Evolutionary conservation across 2,113 vertebrate species (phyloP), one percentile per base, ranked within the genome.

Genomic region (Callocephalon fimbriatum): DNA sequence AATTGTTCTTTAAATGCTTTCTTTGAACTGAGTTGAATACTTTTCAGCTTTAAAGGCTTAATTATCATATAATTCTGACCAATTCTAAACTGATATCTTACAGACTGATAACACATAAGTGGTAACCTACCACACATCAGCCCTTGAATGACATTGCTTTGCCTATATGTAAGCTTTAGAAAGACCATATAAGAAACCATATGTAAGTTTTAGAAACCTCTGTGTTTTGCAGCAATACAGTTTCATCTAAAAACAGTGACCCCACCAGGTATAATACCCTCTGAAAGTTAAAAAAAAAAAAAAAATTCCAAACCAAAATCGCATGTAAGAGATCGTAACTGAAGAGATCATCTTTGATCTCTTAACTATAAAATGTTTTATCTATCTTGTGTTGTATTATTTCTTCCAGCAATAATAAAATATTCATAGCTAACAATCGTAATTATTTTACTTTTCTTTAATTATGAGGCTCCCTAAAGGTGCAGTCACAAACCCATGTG

Each of bases 371-470:
- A 27, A 54, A 42, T 59, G 10, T 23, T 71, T 88, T 54, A n/a
- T 54, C 42, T 77, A 32, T 13, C 56, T 59, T 77, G 13, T 27
- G 42, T 53, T 85, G 10, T 22, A 47, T 40, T 63, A 53, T 32
- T 83, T 94, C 7, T 6, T 81, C 32, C 68, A 72, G 16, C 48
- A 93, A 86, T 86, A 84, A 79, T 66, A 88, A 82, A 88, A 84
- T 80, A 77, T 81, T 80, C 22, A 35, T 63, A 45, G 17, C 29
- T 74, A 84, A 31, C 4, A 82, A 86, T 10, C 81, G 15, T 51
- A 88, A 90, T 88, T 74, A 70, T 92, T 94, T 92, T 74, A 23
- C 56, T 91, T 92, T 78, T 77, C 51, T 87, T 91, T 93, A 86
- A 80, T 86, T 79, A 88, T 40, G 20, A 23, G 29, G 29, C 5